Percentiles rank a stretch among this genome's conserved stretches.
Evolutionary conservation across 2,888 invertebrate species (phyloP).

Genomic region (Metellina segmentata): DNA sequence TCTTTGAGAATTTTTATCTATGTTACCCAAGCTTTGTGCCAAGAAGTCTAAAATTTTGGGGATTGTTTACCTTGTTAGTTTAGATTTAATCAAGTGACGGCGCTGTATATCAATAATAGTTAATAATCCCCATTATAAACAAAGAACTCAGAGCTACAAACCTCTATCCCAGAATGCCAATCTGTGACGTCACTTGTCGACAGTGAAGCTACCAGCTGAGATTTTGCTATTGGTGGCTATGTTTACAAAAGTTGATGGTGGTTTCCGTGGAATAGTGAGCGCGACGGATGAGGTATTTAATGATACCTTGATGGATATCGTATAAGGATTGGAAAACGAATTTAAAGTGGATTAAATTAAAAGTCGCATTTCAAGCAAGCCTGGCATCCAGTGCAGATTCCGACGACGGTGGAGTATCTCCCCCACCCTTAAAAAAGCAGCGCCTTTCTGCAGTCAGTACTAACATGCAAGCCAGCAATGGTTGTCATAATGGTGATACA

Average conservation of each 20-base stretch:
- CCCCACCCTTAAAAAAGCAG: conserved; percentile 78
- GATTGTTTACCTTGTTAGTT: no score
- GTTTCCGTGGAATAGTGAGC: conserved; percentile 50
- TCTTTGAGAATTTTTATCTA: no score
- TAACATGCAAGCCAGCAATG: conserved; percentile 78
- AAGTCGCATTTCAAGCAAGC: conserved; percentile 77
- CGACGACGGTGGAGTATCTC: conserved; percentile 78
- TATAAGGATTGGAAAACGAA: conserved; percentile 65
- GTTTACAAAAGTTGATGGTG: conserved; percentile 77
- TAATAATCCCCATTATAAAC: neutral
- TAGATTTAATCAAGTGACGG: neutral
- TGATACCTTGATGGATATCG: conserved; percentile 75
- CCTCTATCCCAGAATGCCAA: conserved; percentile 60
- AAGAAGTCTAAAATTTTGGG: no score
- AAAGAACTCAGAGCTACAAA: neutral
- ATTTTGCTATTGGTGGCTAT: conserved; percentile 73
- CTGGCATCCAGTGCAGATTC: conserved; percentile 78
- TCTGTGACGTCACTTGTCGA: conserved; percentile 62
- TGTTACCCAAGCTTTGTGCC: no score
- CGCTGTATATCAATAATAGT: neutral
- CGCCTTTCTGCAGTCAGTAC: conserved; percentile 76
- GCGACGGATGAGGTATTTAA: conserved; percentile 59
- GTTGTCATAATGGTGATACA: conserved; percentile 77
- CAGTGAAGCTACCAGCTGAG: conserved; percentile 76
- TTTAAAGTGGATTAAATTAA: conserved; percentile 71